Percentiles rank a stretch among this genome's conserved stretches.
Evolutionary conservation across 2,888 invertebrate genomes (phyloP).

Genomic region (Dryobotodes eremita): DNA sequence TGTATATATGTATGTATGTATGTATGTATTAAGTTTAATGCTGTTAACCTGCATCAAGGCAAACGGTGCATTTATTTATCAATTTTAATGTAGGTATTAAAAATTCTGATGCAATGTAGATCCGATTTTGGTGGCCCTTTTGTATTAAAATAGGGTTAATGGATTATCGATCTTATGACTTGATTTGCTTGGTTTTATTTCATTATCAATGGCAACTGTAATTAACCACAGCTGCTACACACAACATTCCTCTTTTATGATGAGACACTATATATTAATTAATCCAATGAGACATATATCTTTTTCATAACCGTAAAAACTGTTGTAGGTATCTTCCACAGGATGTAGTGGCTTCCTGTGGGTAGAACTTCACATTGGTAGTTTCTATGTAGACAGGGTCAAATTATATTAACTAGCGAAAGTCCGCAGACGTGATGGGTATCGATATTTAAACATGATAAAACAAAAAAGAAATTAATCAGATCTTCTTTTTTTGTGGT

Average conservation of each 20-base stretch:
- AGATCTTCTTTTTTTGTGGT: too few species aligned
- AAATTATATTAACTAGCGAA: too few species aligned
- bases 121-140: not conserved
- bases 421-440: too few species aligned
- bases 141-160: not conserved
- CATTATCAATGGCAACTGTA: not conserved
- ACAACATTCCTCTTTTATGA: not conserved
- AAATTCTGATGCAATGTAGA: not conserved
- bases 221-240: not conserved
- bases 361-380: not conserved
- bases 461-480: too few species aligned
- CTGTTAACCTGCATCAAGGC: not conserved
- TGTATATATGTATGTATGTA: too few species aligned
- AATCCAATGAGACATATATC: not conserved
- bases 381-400: too few species aligned
- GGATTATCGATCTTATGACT: not conserved
- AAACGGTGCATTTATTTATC: not conserved
- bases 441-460: too few species aligned
- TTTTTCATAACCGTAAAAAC: not conserved
- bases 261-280: not conserved
- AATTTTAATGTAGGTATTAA: not conserved
- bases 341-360: not conserved
- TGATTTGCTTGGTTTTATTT: constrained; percentile 1
- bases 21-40: too few species aligned
- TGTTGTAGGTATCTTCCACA: not conserved